Evolutionary conservation across 2,888 invertebrate genomes (phyloP).

Genomic region (Copidosoma aretas): DNA sequence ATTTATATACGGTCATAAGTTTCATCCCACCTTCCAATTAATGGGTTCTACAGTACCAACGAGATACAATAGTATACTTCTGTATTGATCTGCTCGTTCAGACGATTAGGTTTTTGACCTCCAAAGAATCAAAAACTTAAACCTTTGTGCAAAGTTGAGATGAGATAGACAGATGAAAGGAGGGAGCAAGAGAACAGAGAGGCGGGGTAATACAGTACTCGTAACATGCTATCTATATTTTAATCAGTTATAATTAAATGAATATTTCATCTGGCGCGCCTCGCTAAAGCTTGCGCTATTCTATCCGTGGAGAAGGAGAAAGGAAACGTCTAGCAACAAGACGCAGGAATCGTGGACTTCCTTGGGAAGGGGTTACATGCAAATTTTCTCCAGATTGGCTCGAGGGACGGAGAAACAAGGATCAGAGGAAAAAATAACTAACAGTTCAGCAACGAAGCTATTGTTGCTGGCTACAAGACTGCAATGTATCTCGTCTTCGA

Average conservation of each 20-base stretch:
- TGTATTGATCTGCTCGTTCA: too few relatives aligned
- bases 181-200: not conserved
- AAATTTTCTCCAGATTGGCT: constrained; percentile 55
- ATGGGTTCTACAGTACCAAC: too few relatives aligned
- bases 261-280: constrained; percentile 56
- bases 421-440: constrained; percentile 12
- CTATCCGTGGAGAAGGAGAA: not conserved
- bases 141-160: too few relatives aligned
- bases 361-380: constrained; percentile 52
- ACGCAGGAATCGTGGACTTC: not conserved
- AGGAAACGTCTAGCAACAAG: too few relatives aligned
- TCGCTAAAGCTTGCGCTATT: not conserved
- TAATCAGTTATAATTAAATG: constrained; percentile 60
- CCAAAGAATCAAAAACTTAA: too few relatives aligned
- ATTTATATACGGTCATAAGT: too few relatives aligned
- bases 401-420: constrained; percentile 21
- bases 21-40: too few relatives aligned
- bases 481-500: too few relatives aligned
- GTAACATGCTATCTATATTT: constrained; percentile 58
- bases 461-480: not conserved
- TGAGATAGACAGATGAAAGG: not conserved
- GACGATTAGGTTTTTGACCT: too few relatives aligned
- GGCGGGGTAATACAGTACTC: constrained; percentile 49
- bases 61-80: too few relatives aligned
- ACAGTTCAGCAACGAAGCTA: not conserved